Evolutionary conservation across 2,797 vertebrate species (phyloP), one percentile per base, ranked within the genome.

Genomic region (Coendou prehensilis): DNA sequence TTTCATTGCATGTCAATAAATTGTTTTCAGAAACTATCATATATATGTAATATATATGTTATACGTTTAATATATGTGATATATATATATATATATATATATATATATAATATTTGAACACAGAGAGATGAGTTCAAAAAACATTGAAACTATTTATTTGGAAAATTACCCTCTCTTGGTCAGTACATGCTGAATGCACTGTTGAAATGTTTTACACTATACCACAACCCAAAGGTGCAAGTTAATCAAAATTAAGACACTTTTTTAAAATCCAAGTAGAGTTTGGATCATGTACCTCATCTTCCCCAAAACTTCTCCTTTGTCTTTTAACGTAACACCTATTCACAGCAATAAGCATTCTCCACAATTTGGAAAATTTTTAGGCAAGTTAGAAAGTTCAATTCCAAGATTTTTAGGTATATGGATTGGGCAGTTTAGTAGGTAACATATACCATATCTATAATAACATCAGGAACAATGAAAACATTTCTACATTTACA

Each of bases 361-460:
- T n/a, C 63, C 41, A 14, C 10, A 56, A 6, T 28, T 75, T 10
- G 50, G 23, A 91, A 95, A 83, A 76, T 2, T 83, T 59, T 91
- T 84, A 94, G 84, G 47, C 76, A 87, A 80, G 15, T 84, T 83
- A 71, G 50, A 90, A 67, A 87, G 84, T 73, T 41, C 73, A 81
- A 41, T 85, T 94, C 15, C 6, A 95, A 37, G 22, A 13, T 82
- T 94, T 95, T 64, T 26, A 67, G 23, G 28, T 9, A 37, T 82
- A 69, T 18, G 80, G 45, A 67, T 20, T 22, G 57, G 57, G 33
- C 52, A 88, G 56, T 89, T 94, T 83, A 75, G 45, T 63, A 69
- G 13, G 6, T 64, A 54, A 86, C 30, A 79, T 30, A 91, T 0
- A 20, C 57, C 18, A 57, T 28, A 69, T 89, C 56, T 61, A 7